Conservation (phyloP, 2,888 invertebrate genomes). For the Gibbula magus region DNA sequence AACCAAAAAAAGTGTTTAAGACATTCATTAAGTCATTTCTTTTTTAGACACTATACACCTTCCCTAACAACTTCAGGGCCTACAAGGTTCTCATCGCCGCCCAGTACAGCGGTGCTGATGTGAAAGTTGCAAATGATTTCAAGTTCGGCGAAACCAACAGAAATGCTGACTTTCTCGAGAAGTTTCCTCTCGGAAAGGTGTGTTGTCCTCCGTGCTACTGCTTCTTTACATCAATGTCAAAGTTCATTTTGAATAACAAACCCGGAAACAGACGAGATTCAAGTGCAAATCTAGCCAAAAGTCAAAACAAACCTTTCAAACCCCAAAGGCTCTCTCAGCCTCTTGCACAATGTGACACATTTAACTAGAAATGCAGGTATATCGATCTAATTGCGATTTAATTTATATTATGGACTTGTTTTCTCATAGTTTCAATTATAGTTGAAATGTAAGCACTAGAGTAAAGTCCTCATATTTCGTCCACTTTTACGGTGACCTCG, state of each 20-base stretch:
- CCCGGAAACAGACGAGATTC: neutral
- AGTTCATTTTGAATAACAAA: neutral
- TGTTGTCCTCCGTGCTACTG: slow-evolving; percentile 63
- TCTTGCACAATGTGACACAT: too few relatives aligned
- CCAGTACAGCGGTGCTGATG: slow-evolving; percentile 89
- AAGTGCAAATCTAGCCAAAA: neutral
- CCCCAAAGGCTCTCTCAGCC: too few relatives aligned
- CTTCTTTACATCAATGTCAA: too few relatives aligned
- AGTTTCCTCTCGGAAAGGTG: slow-evolving; percentile 98
- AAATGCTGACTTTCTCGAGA: slow-evolving; percentile 88
- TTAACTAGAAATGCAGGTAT: too few relatives aligned
- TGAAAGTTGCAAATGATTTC: slow-evolving; percentile 79
- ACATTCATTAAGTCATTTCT: slow-evolving; percentile 7
- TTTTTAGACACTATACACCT: slow-evolving; percentile 95
- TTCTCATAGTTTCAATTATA: too few relatives aligned
- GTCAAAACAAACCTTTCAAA: too few relatives aligned
- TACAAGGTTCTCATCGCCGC: slow-evolving; percentile 98
- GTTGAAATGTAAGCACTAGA: too few relatives aligned
- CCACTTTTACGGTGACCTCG: too few relatives aligned
- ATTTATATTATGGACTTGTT: too few relatives aligned
- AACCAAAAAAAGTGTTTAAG: neutral
- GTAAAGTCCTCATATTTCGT: too few relatives aligned
- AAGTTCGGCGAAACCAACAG: slow-evolving; percentile 96
- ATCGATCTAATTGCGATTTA: too few relatives aligned
- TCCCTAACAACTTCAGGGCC: slow-evolving; percentile 98